These are phyloP conservation scores for Orchesellides sinensis DNA, from an alignment of 2,888 invertebrate species.

Conservation along the genomic window DNA sequence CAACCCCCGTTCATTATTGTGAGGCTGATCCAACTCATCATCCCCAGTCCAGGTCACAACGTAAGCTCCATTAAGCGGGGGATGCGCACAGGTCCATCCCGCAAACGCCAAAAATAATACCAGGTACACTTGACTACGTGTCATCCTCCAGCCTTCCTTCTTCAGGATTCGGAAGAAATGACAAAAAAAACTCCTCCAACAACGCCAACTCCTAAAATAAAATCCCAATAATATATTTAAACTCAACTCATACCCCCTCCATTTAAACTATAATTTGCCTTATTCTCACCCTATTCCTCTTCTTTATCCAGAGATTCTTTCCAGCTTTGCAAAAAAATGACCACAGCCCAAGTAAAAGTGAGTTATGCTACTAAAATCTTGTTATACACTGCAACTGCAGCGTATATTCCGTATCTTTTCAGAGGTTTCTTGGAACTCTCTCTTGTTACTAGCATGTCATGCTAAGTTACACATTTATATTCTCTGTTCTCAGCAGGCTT, in stretches of 20 bases:
- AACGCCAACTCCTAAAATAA: background rate
- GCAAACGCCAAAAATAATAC: constrained; percentile 23
- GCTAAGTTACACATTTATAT: too few relatives aligned
- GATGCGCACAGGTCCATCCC: constrained; percentile 15
- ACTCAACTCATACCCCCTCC: background rate
- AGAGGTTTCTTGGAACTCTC: too few relatives aligned
- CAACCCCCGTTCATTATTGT: constrained; percentile 45
- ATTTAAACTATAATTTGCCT: too few relatives aligned
- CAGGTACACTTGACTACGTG: constrained; percentile 37
- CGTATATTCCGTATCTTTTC: too few relatives aligned
- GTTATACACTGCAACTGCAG: too few relatives aligned
- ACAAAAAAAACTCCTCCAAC: background rate
- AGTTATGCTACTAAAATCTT: background rate
- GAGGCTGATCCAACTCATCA: background rate
- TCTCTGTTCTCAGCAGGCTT: too few relatives aligned
- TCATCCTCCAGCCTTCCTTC: constrained; percentile 2
- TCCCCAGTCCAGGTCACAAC: constrained; percentile 42
- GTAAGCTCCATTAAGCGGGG: constrained; percentile 12
- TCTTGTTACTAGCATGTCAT: too few relatives aligned
- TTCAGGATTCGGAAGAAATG: background rate
- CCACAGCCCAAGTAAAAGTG: constrained; percentile 4
- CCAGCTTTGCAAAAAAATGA: constrained; percentile 12
- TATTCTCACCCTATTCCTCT: background rate
- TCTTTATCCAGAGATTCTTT: background rate
- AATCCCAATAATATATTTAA: background rate